Conservation (phyloP, 2,113 vertebrate species). For the Delphinapterus leucas region DNA sequence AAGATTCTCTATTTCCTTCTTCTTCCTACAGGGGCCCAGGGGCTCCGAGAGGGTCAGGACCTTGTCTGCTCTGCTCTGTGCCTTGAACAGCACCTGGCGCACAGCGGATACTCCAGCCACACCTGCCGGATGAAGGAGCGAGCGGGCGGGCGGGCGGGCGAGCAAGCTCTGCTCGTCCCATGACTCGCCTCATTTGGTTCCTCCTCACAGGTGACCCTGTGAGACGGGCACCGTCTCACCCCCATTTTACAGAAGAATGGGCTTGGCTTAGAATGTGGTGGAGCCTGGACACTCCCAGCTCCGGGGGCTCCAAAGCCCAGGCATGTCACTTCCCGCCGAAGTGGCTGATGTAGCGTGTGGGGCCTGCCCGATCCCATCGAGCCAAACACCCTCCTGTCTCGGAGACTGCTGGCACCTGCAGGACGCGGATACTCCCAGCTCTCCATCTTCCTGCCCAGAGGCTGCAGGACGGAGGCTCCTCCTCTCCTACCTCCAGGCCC, state of each 20-base stretch:
- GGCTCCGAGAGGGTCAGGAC: neutral
- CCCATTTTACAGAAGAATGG: neutral
- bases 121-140: neutral
- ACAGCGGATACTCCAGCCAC: too few relatives aligned
- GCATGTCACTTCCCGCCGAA: neutral
- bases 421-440: neutral
- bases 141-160: too few relatives aligned
- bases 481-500: neutral
- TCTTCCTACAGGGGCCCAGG: neutral
- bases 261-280: neutral
- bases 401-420: fast-evolving
- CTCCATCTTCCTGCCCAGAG: neutral
- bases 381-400: neutral
- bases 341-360: fast-evolving
- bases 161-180: fast-evolving
- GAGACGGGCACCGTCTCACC: neutral
- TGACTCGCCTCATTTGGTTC: neutral
- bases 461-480: too few relatives aligned
- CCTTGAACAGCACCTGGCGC: neutral
- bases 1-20: neutral
- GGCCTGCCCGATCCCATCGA: neutral
- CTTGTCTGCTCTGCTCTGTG: neutral
- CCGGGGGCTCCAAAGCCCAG: too few relatives aligned
- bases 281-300: neutral
- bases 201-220: neutral